Evolutionary conservation across 2,888 invertebrate species (phyloP).

Genomic region (Athrips mouffetella): DNA sequence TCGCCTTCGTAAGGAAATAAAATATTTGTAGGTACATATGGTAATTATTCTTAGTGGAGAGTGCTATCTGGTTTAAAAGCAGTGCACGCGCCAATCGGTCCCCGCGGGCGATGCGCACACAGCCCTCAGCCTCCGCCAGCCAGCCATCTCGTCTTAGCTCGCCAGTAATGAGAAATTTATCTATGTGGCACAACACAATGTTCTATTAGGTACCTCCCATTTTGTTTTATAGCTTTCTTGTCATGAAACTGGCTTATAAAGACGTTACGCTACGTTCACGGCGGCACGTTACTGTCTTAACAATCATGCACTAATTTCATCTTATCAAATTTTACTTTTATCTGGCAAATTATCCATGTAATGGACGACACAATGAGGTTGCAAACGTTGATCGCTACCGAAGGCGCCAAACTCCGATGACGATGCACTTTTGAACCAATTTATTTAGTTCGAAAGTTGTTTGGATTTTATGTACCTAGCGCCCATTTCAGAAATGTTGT

Average conservation of each 20-base stretch:
- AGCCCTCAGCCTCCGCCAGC: constrained; percentile 28
- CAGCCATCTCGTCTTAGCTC: constrained; percentile 23
- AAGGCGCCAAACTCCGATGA: constrained; percentile 30
- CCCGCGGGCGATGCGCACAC: constrained; percentile 26
- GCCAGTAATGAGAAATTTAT: constrained; percentile 48
- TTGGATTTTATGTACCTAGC: constrained; percentile 18
- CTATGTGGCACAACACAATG: constrained; percentile 42
- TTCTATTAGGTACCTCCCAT: constrained; percentile 21
- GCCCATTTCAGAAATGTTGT: constrained; percentile 21
- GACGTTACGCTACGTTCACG: neutral
- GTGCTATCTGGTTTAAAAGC: constrained; percentile 29
- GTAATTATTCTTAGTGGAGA: constrained; percentile 13
- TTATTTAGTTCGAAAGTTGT: constrained; percentile 30
- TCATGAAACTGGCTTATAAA: neutral
- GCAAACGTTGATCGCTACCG: constrained; percentile 27
- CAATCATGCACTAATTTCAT: neutral
- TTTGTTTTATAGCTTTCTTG: constrained; percentile 12
- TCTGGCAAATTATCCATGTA: constrained; percentile 22
- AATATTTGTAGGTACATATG: constrained; percentile 11
- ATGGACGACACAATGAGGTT: constrained; percentile 20
- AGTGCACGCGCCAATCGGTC: constrained; percentile 27
- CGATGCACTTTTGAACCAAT: constrained; percentile 32
- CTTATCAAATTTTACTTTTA: constrained; percentile 19
- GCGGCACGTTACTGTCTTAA: neutral
- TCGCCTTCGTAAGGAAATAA: constrained; percentile 7